Base-by-base conservation (phyloP, 1,140 invertebrate genomes). In the Lineus longissimus region DNA sequence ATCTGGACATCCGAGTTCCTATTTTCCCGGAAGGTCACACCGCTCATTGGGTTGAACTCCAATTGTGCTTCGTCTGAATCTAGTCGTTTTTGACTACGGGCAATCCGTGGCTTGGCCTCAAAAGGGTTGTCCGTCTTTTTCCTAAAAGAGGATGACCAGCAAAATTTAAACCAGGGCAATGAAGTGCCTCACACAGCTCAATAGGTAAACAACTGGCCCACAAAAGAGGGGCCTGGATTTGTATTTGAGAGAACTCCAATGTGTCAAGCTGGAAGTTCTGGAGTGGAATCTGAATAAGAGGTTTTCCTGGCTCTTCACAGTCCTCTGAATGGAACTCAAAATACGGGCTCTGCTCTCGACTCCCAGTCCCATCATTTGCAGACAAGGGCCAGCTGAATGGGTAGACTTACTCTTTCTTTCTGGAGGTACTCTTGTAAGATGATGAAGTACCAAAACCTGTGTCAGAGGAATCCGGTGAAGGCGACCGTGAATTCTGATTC, bases 1-100 rank as follows among this genome's bases (percentile, higher is more conserved):
- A 81, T 70, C 47, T 77, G 73, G 1, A 81, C 79, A 62, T 79
- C 77, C 2, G 76, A 77, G 45, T 69, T 78, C 29, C 60, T 66
- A 57, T 75, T 79, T 63, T 78, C 74, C n/a, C 72, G 63, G 62
- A 79, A 79, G 43, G 77, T 79, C 1, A 77, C 77, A 7, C 77
- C 77, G 67, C 75, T 76, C n/a, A 63, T 55, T 23, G 77, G 77
- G 60, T 77, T 78, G 64, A 72, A 80, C 54, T 78, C 75, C 41
- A 75, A 62, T 57, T 73, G 67, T 25, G 68, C 57, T 22, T 66
- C 61, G 6, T 59, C 66, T 13, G 54, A 36, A 7, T 36, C 33
- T n/a, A n/a, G n/a, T n/a, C 33, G 33, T 36, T 36, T 36, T 36
- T 36, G 33, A 36, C 66, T 72, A 55, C 75, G 60, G 29, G 70